Evolutionary conservation across 2,113 vertebrate species (phyloP), one percentile per base, ranked within the genome.

Genomic region (Misgurnus mizolepis): DNA sequence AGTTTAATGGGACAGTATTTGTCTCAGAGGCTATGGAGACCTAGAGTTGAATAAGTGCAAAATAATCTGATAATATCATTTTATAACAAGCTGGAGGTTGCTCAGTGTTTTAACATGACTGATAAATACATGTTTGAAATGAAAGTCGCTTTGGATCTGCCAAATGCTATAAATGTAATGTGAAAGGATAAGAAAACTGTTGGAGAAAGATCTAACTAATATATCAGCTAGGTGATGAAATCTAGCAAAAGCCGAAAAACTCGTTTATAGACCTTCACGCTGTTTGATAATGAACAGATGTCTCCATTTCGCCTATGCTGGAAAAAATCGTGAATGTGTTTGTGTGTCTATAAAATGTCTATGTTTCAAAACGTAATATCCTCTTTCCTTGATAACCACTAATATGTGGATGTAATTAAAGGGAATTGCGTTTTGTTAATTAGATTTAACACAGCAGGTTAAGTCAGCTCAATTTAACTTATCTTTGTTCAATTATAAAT

Each of bases 21-120:
- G 27, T 64, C 5, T 69, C 58, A 17, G 53, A 6, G 15, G 47
- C 45, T 43, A 43, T 74, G 69, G 62, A 61, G 62, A 53, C 60
- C 43, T 1, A 72, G n/a, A 53, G 49, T 80, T 39, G 43, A 53
- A 72, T 80, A 41, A 67, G 60, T 80, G 47, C 64, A 78, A 68
- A 77, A 68, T 10, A 73, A 17, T 62, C 50, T 27, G 45, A 66
- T 64, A 47, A 58, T 70, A 50, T 69, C 2, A 70, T 69, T 67
- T 60, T 39, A 22, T 71, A 18, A 15, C 39, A 53, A 50, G 12
- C 8, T 45, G 80, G 78, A 77, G 39, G n/a, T 11, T 61, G 22
- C 8, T 75, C 22, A 11, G 34, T 73, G 18, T 45, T 18, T 47
- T 61, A 74, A 34, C 27, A 47, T 68, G 22, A n/a, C 43, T 45